Percentiles rank a stretch among this genome's conserved stretches.
Conservation (phyloP, 2,113 vertebrate species). For the Thinocorus orbignyianus region DNA sequence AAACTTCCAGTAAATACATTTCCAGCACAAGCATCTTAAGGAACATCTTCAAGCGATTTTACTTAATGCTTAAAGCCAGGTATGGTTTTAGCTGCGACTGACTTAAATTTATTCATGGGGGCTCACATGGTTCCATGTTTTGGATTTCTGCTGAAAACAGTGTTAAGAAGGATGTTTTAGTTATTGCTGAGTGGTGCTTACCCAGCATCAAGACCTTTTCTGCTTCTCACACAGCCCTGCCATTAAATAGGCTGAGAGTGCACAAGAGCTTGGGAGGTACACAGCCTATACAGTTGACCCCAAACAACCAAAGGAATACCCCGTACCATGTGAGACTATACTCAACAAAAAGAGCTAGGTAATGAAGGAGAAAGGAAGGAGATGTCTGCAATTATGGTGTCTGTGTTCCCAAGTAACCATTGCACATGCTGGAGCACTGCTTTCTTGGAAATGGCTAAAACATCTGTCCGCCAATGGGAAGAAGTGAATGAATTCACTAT, state of each 20-base stretch:
- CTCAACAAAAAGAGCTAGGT: background rate
- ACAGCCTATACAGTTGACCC: background rate
- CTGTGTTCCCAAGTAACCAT: background rate
- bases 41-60: background rate
- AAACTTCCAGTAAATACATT: background rate
- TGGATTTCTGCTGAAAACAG: background rate
- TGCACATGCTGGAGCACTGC: rapidly evolving
- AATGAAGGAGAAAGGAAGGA: background rate
- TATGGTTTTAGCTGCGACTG: background rate
- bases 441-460: background rate
- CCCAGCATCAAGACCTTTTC: background rate
- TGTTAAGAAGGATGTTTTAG: background rate
- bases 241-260: rapidly evolving
- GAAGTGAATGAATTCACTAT: background rate
- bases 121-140: background rate
- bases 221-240: background rate
- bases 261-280: background rate
- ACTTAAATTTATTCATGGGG: background rate
- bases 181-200: background rate
- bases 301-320: background rate
- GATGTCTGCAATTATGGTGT: rapidly evolving
- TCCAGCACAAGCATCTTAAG: background rate
- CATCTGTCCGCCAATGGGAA: background rate
- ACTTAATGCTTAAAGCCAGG: background rate
- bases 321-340: rapidly evolving